Conservation (phyloP, 2,797 vertebrate genomes). For the Natrix natrix region DNA sequence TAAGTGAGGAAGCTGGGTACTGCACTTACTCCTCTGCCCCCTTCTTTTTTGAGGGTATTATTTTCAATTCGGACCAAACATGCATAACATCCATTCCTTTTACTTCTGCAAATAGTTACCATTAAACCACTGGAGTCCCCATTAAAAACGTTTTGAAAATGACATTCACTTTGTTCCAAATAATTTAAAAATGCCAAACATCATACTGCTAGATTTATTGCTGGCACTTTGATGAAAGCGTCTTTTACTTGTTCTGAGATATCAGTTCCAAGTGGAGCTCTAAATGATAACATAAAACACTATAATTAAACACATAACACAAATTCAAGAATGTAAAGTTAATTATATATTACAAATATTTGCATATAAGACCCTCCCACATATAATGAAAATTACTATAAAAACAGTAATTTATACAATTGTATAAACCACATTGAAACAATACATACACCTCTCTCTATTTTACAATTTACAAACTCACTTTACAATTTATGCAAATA, state of each 20-base stretch:
- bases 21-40: neutral
- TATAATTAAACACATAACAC: rapidly evolving
- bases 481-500: neutral
- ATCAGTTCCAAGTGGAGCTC: slow-evolving; percentile 86
- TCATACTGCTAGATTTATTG: slow-evolving; percentile 69
- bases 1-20: neutral
- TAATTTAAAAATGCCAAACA: slow-evolving; percentile 32
- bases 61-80: neutral
- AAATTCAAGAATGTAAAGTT: neutral
- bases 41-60: neutral
- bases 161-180: slow-evolving; percentile 9
- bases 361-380: neutral
- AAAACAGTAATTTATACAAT: neutral
- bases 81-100: neutral
- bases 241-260: slow-evolving; percentile 84
- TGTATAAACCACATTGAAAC: neutral
- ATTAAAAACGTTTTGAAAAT: neutral
- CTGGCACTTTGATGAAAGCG: slow-evolving; percentile 81
- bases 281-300: slow-evolving; percentile 63
- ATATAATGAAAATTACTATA: neutral
- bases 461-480: neutral
- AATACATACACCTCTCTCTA: neutral
- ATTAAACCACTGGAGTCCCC: neutral
- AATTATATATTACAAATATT: neutral
- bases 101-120: neutral